Evolutionary conservation across 2,797 vertebrate species (phyloP), one percentile per base, ranked within the genome.

Genomic region (Catharus ustulatus): DNA sequence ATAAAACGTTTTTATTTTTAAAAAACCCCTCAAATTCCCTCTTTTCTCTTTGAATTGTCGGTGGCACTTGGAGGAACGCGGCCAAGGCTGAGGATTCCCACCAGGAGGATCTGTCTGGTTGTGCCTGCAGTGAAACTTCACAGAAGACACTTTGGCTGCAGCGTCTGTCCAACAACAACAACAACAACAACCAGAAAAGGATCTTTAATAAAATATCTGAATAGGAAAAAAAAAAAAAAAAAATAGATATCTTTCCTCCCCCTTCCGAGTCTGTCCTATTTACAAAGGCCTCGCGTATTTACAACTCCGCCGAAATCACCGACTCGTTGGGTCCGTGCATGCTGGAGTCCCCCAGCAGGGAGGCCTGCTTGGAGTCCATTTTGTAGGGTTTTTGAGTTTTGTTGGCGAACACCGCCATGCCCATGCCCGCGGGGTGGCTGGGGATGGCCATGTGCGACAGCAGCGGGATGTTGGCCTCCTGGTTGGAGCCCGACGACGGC

Each of bases 391-490:
- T 99, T 84, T 99, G 99, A 91, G 98, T 97, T 93, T 99, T 97
- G 49, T 97, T 98, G 98, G 98, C 98, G 10, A 99, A 99, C 93
- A 99, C 93, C 24, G 99, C 96, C 83, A 98, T 92, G 2, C 97
- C 97, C 49, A 98, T 98, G 4, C 98, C 98, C 16, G 97, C 96
- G 0, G 98, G 98, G 96, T 99, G 98, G 83, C 97, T 98, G 66
- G 98, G 98, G 17, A 98, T 97, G 6, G 98, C 98, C 97, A 99
- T 97, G 96, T 99, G 99, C 59, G 99, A 99, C 1, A 99, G 98
- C 97, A 99, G 97, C 24, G 99, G 99, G 4, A 99, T 99, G 96
- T 99, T 99, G 66, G 99, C 99, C 26, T 99, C 99, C 67, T 99
- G 99, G 97, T 99, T 99, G 96, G 99, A 99, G 89, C 99, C 99